Base-by-base conservation (phyloP, 2,888 invertebrate genomes). In the Noctua fimbriata region DNA sequence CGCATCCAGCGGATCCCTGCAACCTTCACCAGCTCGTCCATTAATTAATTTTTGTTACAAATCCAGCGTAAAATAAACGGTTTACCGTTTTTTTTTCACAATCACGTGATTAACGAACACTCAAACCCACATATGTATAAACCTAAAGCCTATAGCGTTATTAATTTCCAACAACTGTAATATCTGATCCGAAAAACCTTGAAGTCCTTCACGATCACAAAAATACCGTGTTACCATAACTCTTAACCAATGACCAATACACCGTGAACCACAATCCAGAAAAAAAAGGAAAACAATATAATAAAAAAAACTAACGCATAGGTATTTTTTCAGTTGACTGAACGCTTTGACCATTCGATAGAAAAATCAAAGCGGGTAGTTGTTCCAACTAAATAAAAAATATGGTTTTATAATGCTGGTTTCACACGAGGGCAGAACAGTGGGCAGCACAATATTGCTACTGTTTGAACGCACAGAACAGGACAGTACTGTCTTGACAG, bases 331-430 rank as follows among this genome's bases (percentile, higher is more conserved):
- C 87, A 75, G 60, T 70, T 73, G 67, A 77, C 55, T 70, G 78
- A 77, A 12, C 85, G 18, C 85, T 87, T 87, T 87, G 78, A 81
- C 41, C 79, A 55, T 60, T 74, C 24, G 32, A 44, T 74, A 71
- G 76, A 69, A 83, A 72, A 71, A 76, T 79, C 76, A 79, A 78
- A 76, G 49, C 65, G 52, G 47, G 14, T 18, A 73, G 58, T 67
- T 28, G 67, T 73, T 52, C 5, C 2, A 32, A 80, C 49, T 66
- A 63, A 76, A 84, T 74, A 73, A 76, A 87, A 79, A 52, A 79
- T 60, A 76, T 73, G 21, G 6, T 76, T 79, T 73, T 63, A 75
- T 16, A 36, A 36, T 36, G 36, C 36, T 36, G 36, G 36, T 36
- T 36, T 36, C 36, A 36, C 36, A 36, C 36, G 36, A 36, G 36